Base-by-base conservation (phyloP, 2,113 vertebrate species). In the Hyla sarda region DNA sequence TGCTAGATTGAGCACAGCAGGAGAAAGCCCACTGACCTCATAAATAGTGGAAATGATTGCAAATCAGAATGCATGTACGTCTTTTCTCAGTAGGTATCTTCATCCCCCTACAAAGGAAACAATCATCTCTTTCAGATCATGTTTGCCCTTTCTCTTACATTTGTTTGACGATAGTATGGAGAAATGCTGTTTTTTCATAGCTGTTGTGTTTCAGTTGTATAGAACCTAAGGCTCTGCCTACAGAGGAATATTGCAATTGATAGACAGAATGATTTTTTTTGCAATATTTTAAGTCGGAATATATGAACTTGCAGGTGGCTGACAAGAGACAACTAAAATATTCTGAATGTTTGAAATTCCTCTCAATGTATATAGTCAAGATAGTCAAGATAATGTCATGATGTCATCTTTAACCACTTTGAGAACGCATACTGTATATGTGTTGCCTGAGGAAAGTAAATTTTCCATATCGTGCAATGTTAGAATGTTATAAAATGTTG, bases 31-130 rank as follows among this genome's bases (percentile, higher is more conserved):
- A 94, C 90, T 93, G 93, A 95, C 93, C 93, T 93, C 93, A 93
- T 93, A 94, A 95, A 94, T 93, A 94, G 93, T 93, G 93, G 93
- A 95, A 95, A 94, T 94, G 90, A 95, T 95, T 94, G 93, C 93
- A 95, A 94, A 94, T 94, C 89, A 88, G 91, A 92, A 93, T 94
- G 94, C 92, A 90, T 93, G 73, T 91, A 91, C 91, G 93, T 92
- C 93, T 91, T 90, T 85, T 91, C 94, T 92, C 94, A 89, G 92
- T 93, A 91, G 94, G 94, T 91, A 90, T 89, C 91, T 82, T 32
- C 90, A 81, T 94, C 87, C 89, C 93, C 67, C 90, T 89, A 92
- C 92, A 93, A 94, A 94, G 90, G 93, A 93, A 93, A 93, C 92
- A 94, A 94, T 94, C 92, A 93, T 91, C 45, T 88, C 92, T 94